These are phyloP conservation scores for Psilopogon haemacephalus DNA, from an alignment of 2,113 vertebrate species.

Conservation along the genomic window DNA sequence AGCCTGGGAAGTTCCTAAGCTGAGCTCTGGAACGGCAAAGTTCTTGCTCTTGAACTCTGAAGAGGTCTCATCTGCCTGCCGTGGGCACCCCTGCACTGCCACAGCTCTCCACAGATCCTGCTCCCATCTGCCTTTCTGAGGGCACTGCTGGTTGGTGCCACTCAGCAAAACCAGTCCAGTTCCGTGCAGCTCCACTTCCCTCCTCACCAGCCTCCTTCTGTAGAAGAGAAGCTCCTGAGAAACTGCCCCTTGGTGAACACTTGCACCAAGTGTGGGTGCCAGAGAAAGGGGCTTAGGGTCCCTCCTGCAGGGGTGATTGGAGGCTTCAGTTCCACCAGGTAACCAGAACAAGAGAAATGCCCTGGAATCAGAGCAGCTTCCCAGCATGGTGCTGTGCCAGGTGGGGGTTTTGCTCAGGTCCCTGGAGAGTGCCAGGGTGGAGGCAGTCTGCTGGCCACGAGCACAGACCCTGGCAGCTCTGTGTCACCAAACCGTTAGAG, in stretches of 20 bases:
- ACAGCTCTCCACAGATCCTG: not conserved
- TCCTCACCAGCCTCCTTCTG: not conserved
- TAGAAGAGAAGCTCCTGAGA: not conserved
- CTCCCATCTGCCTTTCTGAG: not conserved
- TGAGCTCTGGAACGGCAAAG: not conserved
- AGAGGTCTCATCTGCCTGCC: not conserved
- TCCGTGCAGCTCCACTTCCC: not conserved
- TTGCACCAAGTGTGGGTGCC: not conserved
- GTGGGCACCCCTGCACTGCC: not conserved
- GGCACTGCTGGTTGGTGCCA: not conserved
- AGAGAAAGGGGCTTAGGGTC: not conserved
- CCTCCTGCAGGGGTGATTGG: not conserved
- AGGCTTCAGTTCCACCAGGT: not conserved
- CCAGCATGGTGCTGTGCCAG: not conserved
- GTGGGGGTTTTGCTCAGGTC: not conserved
- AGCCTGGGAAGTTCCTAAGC: conserved; percentile 3
- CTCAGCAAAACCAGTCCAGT: not conserved
- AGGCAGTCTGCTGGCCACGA: not conserved
- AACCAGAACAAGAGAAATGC: not conserved
- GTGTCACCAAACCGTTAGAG: not conserved
- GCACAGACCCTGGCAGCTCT: not conserved
- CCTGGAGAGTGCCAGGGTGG: rapidly evolving
- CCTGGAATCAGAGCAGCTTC: not conserved
- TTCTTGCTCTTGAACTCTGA: conserved; percentile 24
- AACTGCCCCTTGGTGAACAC: not conserved